Evolutionary conservation across 2,113 vertebrate genomes (phyloP), one percentile per base, ranked within the genome.

Genomic region (Psilopsiagon aymara): DNA sequence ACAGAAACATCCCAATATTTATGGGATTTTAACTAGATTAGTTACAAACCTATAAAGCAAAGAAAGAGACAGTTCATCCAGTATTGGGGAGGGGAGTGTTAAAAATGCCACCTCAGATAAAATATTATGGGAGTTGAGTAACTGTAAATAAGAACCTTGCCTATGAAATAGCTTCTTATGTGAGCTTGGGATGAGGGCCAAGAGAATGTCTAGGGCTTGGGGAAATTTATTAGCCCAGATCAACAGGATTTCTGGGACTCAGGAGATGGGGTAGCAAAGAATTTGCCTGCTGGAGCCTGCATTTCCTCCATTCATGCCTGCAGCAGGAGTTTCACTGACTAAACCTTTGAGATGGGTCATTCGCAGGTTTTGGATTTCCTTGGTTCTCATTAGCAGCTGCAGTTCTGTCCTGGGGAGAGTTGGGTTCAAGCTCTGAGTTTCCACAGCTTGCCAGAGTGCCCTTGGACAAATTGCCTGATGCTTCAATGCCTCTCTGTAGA

Each of bases 81-180:
- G 82, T 80, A 93, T n/a, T 82, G 95, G 89, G 92, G 88, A 92
- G 66, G 91, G 94, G 96, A 92, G 95, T 97, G 96, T 96, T 97
- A 96, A 97, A 97, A 97, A 95, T 97, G 96, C 94, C 97, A 97
- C 96, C 97, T 97, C 89, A 96, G 95, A 97, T 97, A 97, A 97
- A 97, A 97, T 97, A 97, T 97, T 97, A 96, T 86, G 91, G 70
- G 91, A 96, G 92, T 81, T 95, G 94, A 97, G 91, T 95, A 97
- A 97, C 95, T 96, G 95, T 96, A 97, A 97, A 97, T 96, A 97
- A 96, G 95, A 96, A 80, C 92, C 74, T 96, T 17, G 55, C 86
- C 85, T 97, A 96, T 97, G 96, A 97, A 97, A 97, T 93, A 93
- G 92, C 78, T 97, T 97, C 96, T 97, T 97, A 97, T 97, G 97